A percentile compares a stretch with the other conserved stretches of the same genome.
phyloP scores from a whole-genome alignment of 2,797 vertebrate genomes.

The Macrochelys suwanniensis region DNA sequence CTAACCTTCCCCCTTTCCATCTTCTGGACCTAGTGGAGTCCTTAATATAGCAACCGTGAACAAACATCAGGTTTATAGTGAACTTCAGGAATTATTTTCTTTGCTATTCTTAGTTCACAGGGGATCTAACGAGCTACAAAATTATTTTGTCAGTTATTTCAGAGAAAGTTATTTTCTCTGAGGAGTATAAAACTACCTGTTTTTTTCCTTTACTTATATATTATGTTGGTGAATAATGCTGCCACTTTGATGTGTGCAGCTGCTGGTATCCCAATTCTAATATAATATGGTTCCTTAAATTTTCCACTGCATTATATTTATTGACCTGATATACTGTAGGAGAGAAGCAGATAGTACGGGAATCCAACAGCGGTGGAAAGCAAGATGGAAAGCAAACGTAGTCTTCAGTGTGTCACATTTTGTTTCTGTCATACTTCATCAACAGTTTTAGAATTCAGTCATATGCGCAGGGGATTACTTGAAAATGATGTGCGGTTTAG shows the following conservation, averaged over 20 bases:
- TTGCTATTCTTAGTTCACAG: slow-evolving; percentile 26
- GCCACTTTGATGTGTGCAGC: slow-evolving; percentile 10
- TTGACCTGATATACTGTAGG: slow-evolving; percentile 10
- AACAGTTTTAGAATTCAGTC: slow-evolving; percentile 19
- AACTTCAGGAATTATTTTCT: slow-evolving; percentile 29
- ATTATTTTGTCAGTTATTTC: slow-evolving; percentile 19
- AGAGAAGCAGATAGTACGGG: too few relatives aligned
- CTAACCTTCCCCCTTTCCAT: neutral
- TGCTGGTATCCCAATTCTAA: neutral
- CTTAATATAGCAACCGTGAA: neutral
- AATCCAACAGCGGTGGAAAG: too few relatives aligned
- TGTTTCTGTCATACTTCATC: slow-evolving; percentile 24
- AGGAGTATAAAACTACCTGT: neutral
- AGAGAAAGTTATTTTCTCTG: slow-evolving; percentile 2
- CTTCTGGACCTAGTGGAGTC: slow-evolving; percentile 26
- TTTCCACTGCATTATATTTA: slow-evolving; percentile 51
- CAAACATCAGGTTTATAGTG: neutral
- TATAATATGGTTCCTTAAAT: neutral
- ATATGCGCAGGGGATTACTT: slow-evolving; percentile 24
- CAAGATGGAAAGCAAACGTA: neutral
- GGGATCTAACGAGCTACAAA: neutral
- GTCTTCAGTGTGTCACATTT: neutral
- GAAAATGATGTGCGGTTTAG: neutral
- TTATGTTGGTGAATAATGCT: neutral
- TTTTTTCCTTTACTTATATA: neutral